Evolutionary conservation across 2,113 vertebrate genomes (phyloP).

Genomic region (Eublepharis macularius): DNA sequence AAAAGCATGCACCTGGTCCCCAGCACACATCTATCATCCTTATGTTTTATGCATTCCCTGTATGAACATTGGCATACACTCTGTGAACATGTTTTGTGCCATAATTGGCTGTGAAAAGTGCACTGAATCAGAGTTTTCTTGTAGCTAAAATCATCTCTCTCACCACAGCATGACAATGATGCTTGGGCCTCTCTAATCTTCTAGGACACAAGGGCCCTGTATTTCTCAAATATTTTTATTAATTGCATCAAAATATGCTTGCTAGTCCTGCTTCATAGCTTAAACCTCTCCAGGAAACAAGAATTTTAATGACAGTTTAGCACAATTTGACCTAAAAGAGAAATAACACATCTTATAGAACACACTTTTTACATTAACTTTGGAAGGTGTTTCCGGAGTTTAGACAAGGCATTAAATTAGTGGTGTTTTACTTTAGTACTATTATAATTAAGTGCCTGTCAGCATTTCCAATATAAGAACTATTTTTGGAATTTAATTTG

Average conservation of each 20-base stretch:
- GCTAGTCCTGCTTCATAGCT: slow-evolving; percentile 37
- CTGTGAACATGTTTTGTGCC: not conserved
- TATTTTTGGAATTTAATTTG: slow-evolving; percentile 52
- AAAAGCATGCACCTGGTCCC: not conserved
- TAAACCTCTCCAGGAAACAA: slow-evolving; percentile 57
- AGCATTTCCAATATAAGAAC: slow-evolving; percentile 64
- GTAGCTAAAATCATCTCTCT: not conserved
- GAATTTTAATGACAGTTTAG: slow-evolving; percentile 59
- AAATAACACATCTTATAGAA: slow-evolving; percentile 58
- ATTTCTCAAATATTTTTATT: slow-evolving; percentile 18
- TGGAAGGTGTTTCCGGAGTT: slow-evolving; percentile 59
- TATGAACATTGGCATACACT: not conserved
- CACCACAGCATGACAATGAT: no score
- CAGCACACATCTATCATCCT: not conserved
- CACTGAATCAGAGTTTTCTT: not conserved
- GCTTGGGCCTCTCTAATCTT: slow-evolving; percentile 8
- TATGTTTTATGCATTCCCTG: not conserved
- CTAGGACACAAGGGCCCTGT: not conserved
- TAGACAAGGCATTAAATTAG: slow-evolving; percentile 56
- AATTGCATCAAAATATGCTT: not conserved
- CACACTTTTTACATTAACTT: slow-evolving; percentile 52
- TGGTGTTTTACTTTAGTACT: slow-evolving; percentile 59
- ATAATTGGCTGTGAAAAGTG: not conserved
- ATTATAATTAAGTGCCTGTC: slow-evolving; percentile 53
- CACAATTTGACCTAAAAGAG: slow-evolving; percentile 47